Evolutionary conservation across 2,797 vertebrate genomes (phyloP), one percentile per base, ranked within the genome.

Genomic region (Capromys pilorides): DNA sequence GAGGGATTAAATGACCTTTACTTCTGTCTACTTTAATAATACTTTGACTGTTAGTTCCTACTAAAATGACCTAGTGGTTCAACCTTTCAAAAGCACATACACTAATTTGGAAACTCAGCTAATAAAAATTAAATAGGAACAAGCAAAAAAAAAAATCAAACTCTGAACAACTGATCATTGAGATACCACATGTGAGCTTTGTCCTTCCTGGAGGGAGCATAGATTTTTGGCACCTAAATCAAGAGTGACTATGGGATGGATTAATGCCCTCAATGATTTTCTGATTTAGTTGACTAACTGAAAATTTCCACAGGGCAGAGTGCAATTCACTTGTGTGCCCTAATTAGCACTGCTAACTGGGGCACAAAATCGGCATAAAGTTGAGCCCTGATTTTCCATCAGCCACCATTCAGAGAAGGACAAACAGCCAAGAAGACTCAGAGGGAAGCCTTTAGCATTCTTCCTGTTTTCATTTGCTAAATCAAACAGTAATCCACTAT

Each of bases 281-380:
- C 96, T 98, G 98, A 98, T 98, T 97, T 98, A 98, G 97, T 98
- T 98, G 97, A 98, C 97, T 98, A 98, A 98, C 98, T 98, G 98
- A 98, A 98, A 98, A 98, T 97, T 97, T 98, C 98, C 98, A 98
- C 98, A 98, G 98, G 98, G 98, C 97, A 98, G 75, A 98, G 97
- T 97, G 97, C 97, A 97, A 98, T 98, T 97, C 98, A 96, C 97
- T 98, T 97, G 97, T 98, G 98, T 98, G 98, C 98, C 98, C 98
- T 98, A 98, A 98, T 98, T 98, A 98, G 97, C 98, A 98, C 0
- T 98, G 98, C 97, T 98, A 98, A 98, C 98, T 98, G 98, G 98
- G 98, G 98, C 98, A 98, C 98, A 98, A 98, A 98, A 98, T 98
- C 90, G 81, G 93, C 96, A 96, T 88, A 97, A 97, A 97, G 97